Evolutionary conservation across 2,888 invertebrate genomes (phyloP).

Genomic region (Xestoiulus laeticollis): DNA sequence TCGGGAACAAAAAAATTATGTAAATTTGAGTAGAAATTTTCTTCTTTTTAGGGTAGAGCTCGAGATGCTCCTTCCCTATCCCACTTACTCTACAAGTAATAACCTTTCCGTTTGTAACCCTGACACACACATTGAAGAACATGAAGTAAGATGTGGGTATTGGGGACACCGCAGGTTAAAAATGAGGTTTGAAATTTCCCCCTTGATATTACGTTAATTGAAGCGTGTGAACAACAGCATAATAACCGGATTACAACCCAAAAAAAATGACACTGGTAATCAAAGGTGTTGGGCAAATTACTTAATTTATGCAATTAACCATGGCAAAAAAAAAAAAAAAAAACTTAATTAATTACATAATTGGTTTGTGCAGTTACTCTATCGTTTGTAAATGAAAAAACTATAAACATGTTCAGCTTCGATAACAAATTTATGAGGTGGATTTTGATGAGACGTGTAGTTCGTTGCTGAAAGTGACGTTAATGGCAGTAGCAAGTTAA

Average conservation of each 20-base stretch:
- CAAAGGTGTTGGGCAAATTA: neutral
- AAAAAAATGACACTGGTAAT: neutral
- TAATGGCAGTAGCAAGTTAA: neutral
- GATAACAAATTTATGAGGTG: too few relatives aligned
- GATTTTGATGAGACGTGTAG: neutral
- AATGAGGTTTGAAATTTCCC: slow-evolving; percentile 24
- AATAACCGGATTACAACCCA: slow-evolving; percentile 2
- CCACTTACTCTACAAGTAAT: neutral
- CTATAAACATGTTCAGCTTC: neutral
- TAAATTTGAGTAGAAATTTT: neutral
- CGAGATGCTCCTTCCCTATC: slow-evolving; percentile 8
- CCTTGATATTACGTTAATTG: slow-evolving; percentile 30
- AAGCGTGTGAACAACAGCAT: slow-evolving; percentile 22
- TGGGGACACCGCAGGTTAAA: slow-evolving; percentile 27
- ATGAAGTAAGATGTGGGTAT: slow-evolving; percentile 28
- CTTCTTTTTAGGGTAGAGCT: slow-evolving; percentile 6
- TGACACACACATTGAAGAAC: slow-evolving; percentile 29
- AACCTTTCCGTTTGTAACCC: slow-evolving; percentile 37
- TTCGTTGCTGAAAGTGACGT: neutral
- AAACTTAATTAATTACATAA: too few relatives aligned
- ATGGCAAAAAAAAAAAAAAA: too few relatives aligned
- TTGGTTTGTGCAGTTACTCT: neutral
- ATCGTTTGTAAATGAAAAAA: neutral
- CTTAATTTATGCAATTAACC: neutral
- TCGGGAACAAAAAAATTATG: neutral